Percentiles rank a stretch among this genome's conserved stretches.
Evolutionary conservation across 2,888 invertebrate genomes (phyloP).

Genomic region (Cremastobaeus sp.): DNA sequence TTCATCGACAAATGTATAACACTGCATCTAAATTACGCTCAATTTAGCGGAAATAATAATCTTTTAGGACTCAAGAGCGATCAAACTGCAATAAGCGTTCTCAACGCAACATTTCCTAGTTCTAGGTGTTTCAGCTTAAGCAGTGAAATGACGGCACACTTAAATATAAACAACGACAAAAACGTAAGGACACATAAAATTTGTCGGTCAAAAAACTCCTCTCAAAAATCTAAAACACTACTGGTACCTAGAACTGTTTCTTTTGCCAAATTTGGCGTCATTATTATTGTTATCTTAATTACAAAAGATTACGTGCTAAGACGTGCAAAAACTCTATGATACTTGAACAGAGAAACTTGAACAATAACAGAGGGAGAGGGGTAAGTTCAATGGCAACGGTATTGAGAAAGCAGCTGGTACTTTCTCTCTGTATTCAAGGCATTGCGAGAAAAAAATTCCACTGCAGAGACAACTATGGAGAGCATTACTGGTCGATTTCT

Average conservation of each 20-base stretch:
- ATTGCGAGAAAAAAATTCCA: conserved; percentile 56
- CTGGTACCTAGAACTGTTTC: conserved; percentile 14
- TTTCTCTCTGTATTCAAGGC: conserved; percentile 71
- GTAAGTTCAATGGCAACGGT: conserved; percentile 42
- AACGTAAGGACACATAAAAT: neutral
- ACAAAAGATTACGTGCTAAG: conserved; percentile 61
- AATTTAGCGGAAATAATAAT: conserved; percentile 41
- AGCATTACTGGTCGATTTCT: neutral
- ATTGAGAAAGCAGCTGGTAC: conserved; percentile 68
- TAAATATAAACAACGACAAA: no score
- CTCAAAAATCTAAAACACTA: no score
- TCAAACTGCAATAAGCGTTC: conserved; percentile 37
- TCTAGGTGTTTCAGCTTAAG: conserved; percentile 16
- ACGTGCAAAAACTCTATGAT: conserved; percentile 70
- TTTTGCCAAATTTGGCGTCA: conserved; percentile 51
- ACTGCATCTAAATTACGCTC: conserved; percentile 31
- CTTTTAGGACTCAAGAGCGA: conserved; percentile 30
- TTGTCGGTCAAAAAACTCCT: conserved; percentile 5
- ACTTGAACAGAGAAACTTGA: conserved; percentile 68
- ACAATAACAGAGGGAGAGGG: conserved; percentile 56
- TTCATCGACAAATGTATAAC: no score
- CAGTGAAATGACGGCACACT: no score
- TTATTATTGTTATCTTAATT: conserved; percentile 69
- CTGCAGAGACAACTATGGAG: conserved; percentile 50
- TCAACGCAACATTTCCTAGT: conserved; percentile 16